These are phyloP conservation scores for Nomada ferruginata DNA, from an alignment of 2,888 invertebrate species.

Conservation along the genomic window DNA sequence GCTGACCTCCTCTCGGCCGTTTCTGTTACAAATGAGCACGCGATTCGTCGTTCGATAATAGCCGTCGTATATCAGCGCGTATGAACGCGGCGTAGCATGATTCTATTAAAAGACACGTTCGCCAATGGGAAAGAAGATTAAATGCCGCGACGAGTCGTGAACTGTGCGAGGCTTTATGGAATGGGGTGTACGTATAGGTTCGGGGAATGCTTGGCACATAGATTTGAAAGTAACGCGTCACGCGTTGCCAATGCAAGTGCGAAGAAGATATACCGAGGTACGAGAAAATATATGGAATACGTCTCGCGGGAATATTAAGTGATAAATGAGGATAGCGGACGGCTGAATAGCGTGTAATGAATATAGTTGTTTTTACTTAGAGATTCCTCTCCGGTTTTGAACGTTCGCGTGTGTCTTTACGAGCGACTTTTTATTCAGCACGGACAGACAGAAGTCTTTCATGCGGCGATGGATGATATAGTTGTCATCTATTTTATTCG, in stretches of 20 bases:
- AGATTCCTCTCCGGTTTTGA: not conserved
- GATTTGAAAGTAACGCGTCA: slow-evolving; percentile 20
- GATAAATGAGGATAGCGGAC: not conserved
- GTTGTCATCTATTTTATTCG: no score
- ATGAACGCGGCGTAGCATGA: slow-evolving; percentile 22
- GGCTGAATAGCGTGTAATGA: not conserved
- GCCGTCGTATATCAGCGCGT: slow-evolving; percentile 8
- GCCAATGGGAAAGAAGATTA: slow-evolving; percentile 36
- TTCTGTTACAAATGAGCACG: slow-evolving; percentile 14
- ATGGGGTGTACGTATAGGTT: not conserved
- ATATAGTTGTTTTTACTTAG: not conserved
- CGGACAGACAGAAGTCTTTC: no score
- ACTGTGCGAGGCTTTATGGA: not conserved
- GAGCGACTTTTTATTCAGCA: not conserved
- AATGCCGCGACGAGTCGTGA: slow-evolving; percentile 17
- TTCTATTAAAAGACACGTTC: slow-evolving; percentile 31
- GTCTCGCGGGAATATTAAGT: not conserved
- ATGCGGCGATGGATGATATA: no score
- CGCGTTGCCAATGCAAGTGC: not conserved
- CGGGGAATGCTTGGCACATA: not conserved
- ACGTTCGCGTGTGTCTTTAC: not conserved
- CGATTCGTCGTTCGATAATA: slow-evolving; percentile 33
- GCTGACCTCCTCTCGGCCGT: not conserved
- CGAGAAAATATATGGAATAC: not conserved
- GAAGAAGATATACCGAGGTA: slow-evolving; percentile 1